These are phyloP conservation scores for Clunio marinus DNA, from an alignment of 2,888 invertebrate species.

Conservation along the genomic window DNA sequence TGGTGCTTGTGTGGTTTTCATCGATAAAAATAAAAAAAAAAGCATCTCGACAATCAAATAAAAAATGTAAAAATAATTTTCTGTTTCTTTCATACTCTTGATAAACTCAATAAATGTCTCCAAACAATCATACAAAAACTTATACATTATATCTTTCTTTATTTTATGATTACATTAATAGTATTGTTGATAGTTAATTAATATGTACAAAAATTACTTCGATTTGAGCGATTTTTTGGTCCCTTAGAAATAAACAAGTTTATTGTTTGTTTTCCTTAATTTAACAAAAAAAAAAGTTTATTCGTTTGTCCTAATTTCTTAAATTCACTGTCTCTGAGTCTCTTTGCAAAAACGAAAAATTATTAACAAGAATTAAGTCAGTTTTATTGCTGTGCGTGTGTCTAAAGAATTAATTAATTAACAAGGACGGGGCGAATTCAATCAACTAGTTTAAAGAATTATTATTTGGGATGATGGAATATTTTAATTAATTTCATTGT, in stretches of 20 bases:
- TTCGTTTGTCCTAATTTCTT: background rate
- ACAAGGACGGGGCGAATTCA: conserved; percentile 19
- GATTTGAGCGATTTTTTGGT: conserved; percentile 26
- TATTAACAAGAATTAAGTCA: conserved; percentile 12
- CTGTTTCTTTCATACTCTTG: background rate
- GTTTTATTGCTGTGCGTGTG: conserved; percentile 22
- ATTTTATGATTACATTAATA: background rate
- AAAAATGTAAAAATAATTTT: background rate
- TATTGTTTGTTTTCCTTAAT: background rate
- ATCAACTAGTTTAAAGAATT: background rate
- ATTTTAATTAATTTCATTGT: conserved; percentile 6
- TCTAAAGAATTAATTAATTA: conserved; percentile 17
- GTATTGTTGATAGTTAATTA: background rate
- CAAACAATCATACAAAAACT: background rate
- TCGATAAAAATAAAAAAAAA: conserved; percentile 13
- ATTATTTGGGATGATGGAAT: too few species aligned
- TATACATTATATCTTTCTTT: background rate
- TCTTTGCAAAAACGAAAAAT: background rate
- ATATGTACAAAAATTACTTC: too few species aligned
- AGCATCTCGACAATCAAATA: conserved; percentile 19
- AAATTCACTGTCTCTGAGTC: background rate
- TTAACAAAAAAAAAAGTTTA: too few species aligned
- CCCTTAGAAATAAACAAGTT: conserved; percentile 20
- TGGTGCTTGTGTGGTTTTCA: conserved; percentile 22
- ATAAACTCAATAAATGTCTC: too few species aligned